Percentiles rank a stretch among this genome's conserved stretches.
These are phyloP conservation scores for Eristalinus aeneus DNA, from an alignment of 2,888 invertebrate species.

Conservation along the genomic window DNA sequence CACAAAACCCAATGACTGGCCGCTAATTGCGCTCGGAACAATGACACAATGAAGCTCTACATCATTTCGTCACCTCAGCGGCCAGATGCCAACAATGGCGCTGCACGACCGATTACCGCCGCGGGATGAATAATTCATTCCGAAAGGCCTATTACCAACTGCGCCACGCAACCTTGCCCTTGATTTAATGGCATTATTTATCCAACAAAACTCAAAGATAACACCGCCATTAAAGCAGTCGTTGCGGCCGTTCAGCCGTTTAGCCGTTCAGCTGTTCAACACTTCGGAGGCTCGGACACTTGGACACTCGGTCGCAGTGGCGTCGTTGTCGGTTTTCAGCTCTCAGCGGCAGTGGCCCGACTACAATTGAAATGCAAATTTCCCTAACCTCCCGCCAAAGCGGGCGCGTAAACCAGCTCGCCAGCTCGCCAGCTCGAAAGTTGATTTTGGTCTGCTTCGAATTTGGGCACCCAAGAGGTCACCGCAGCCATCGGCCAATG, in stretches of 20 bases:
- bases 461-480: conserved; percentile 50
- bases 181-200: conserved; percentile 58
- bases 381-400: background rate
- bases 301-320: background rate
- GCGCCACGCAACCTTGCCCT: conserved; percentile 53
- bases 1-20: background rate
- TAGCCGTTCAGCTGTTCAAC: background rate
- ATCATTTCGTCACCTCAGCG: conserved; percentile 25
- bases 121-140: conserved; percentile 40
- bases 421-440: conserved; percentile 15
- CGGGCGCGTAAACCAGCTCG: background rate
- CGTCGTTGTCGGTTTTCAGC: background rate
- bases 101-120: conserved; percentile 11
- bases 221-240: conserved; percentile 14
- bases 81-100: background rate
- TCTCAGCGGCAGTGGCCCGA: background rate
- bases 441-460: background rate
- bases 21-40: background rate
- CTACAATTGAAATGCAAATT: conserved; percentile 46
- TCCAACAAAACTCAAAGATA: conserved; percentile 32
- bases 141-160: conserved; percentile 17
- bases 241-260: background rate
- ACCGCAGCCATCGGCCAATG: conserved; percentile 22
- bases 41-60: background rate
- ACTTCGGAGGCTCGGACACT: background rate